Conservation (phyloP, 2,797 vertebrate species). For the Mallotus villosus region DNA sequence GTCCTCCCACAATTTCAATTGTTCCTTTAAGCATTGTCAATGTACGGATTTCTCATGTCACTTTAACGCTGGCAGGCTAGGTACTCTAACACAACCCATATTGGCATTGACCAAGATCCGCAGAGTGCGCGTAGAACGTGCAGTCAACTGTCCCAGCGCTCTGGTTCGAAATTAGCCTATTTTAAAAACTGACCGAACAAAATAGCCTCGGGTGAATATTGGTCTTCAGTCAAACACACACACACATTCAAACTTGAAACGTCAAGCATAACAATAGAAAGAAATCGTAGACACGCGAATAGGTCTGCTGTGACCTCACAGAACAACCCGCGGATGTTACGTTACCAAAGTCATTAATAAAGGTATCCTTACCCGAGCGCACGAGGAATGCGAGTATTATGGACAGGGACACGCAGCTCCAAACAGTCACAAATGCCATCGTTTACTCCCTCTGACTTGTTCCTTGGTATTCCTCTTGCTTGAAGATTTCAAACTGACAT, state of each 20-base stretch:
- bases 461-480: slow-evolving; percentile 65
- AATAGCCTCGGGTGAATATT: slow-evolving; percentile 9
- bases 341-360: not conserved
- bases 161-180: not conserved
- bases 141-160: slow-evolving; percentile 21
- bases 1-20: too few species aligned
- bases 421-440: slow-evolving; percentile 70
- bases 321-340: not conserved
- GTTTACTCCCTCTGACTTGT: slow-evolving; percentile 53
- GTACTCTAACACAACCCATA: not conserved
- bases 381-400: slow-evolving; percentile 59
- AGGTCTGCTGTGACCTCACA: not conserved
- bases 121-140: not conserved
- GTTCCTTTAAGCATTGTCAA: not conserved
- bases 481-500: slow-evolving; percentile 63
- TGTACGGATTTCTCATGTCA: not conserved
- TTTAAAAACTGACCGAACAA: not conserved
- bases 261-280: slow-evolving; percentile 2
- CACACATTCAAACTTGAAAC: slow-evolving; percentile 50
- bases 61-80: not conserved
- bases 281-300: not conserved
- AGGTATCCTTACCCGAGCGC: slow-evolving; percentile 71
- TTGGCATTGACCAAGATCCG: not conserved
- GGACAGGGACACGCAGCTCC: slow-evolving; percentile 73
- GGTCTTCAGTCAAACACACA: not conserved